Conservation (phyloP, 1,140 invertebrate species). For the Platyscapa corneri region DNA sequence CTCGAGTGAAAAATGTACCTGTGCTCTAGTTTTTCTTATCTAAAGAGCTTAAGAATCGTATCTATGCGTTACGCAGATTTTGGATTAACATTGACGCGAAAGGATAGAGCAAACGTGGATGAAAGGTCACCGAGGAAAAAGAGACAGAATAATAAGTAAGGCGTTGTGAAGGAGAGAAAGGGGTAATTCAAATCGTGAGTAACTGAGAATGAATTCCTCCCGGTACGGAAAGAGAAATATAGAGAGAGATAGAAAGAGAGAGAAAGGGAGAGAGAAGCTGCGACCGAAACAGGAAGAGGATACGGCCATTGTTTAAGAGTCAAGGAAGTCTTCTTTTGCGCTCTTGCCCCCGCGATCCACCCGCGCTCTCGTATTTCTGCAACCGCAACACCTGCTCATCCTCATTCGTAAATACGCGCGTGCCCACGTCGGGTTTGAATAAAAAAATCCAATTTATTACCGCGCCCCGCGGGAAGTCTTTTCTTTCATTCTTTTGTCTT, state of each 20-base stretch:
- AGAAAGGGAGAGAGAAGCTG: conserved; percentile 9
- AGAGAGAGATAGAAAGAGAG: too few species aligned
- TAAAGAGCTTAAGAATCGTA: background rate
- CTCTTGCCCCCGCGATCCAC: background rate
- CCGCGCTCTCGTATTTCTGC: conserved; percentile 1
- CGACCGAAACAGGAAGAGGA: conserved; percentile 24
- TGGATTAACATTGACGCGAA: conserved; percentile 39
- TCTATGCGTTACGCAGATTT: background rate
- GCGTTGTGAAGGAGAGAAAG: background rate
- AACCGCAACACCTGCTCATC: conserved; percentile 39
- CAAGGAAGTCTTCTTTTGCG: conserved; percentile 40
- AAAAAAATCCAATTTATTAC: conserved; percentile 49
- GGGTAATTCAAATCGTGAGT: conserved; percentile 37
- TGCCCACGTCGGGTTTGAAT: background rate
- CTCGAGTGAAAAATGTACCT: conserved; percentile 30
- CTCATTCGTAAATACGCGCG: conserved; percentile 26
- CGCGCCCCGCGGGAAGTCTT: conserved; percentile 35
- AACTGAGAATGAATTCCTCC: conserved; percentile 21
- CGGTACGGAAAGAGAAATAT: background rate
- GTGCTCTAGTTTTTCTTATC: conserved; percentile 35
- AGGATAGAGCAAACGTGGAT: background rate
- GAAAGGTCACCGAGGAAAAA: conserved; percentile 12
- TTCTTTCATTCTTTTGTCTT: conserved; percentile 8
- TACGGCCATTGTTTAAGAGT: conserved; percentile 45
- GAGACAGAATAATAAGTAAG: conserved; percentile 16